Percentiles rank a stretch among this genome's conserved stretches.
Evolutionary conservation across 2,888 invertebrate genomes (phyloP).

Genomic region (Leptopilina drosophilae): DNA sequence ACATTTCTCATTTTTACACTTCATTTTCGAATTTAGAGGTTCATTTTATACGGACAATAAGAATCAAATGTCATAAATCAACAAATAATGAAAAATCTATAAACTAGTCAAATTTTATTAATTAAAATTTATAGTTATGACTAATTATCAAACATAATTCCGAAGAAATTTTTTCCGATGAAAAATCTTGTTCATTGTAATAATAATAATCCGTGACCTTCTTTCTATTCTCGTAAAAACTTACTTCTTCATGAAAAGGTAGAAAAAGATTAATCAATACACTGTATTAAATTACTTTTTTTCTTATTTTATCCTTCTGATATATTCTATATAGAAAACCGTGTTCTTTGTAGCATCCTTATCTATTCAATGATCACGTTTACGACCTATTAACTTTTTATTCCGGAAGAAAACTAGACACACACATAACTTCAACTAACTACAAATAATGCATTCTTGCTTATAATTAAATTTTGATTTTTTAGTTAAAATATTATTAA

Average conservation of each 20-base stretch:
- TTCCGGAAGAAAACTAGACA: slow-evolving; percentile 9
- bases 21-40: too few species aligned
- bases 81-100: too few species aligned
- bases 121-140: too few species aligned
- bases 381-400: slow-evolving; percentile 7
- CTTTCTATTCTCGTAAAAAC: slow-evolving; percentile 4
- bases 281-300: background rate
- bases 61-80: too few species aligned
- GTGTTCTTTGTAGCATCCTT: slow-evolving; percentile 10
- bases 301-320: background rate
- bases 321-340: slow-evolving; percentile 1
- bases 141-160: too few species aligned
- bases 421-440: background rate
- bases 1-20: too few species aligned
- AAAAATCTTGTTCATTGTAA: too few species aligned
- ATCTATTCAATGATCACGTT: slow-evolving; percentile 11
- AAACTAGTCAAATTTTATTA: too few species aligned
- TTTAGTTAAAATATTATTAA: too few species aligned
- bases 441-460: background rate
- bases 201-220: slow-evolving; percentile 8
- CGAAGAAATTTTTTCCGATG: too few species aligned
- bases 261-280: slow-evolving; percentile 7
- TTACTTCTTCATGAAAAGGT: slow-evolving; percentile 10
- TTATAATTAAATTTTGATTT: background rate
- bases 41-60: too few species aligned